phyloP scores from a whole-genome alignment of 2,888 invertebrate genomes.

The Pyrocoelia pectoralis region DNA sequence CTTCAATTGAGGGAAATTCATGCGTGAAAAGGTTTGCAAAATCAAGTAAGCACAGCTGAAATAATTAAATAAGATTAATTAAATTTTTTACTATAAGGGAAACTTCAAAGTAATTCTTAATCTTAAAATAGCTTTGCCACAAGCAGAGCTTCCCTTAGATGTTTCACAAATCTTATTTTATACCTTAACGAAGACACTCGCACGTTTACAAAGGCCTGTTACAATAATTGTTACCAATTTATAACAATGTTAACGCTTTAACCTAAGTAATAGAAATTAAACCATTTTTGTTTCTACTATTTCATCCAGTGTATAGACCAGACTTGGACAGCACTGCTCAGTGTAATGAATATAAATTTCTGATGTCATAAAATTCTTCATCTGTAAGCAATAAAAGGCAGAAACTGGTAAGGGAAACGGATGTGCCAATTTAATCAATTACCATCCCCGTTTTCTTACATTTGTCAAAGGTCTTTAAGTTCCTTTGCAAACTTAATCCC shows the following conservation, averaged over 20 bases:
- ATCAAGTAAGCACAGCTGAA: not conserved
- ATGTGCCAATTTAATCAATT: conserved; percentile 51
- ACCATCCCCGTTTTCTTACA: conserved; percentile 45
- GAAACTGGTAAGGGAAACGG: conserved; percentile 42
- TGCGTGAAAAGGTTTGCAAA: conserved; percentile 6
- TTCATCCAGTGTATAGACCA: not conserved
- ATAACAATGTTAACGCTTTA: too few relatives aligned
- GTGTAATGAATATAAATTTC: conserved; percentile 15
- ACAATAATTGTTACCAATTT: too few relatives aligned
- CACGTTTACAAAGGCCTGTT: too few relatives aligned
- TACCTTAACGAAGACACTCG: not conserved
- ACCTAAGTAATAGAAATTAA: too few relatives aligned
- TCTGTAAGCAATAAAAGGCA: conserved; percentile 49
- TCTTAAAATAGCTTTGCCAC: conserved; percentile 8
- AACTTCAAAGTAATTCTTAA: conserved; percentile 31
- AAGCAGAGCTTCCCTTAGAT: not conserved
- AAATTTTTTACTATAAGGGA: not conserved
- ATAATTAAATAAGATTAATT: conserved; percentile 1
- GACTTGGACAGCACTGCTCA: not conserved
- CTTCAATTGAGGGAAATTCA: not conserved
- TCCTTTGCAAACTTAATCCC: not conserved
- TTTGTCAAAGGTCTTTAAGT: conserved; percentile 9
- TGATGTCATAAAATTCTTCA: conserved; percentile 40
- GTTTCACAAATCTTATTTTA: not conserved
- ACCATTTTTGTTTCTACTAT: too few relatives aligned